phyloP scores from a whole-genome alignment of 2,888 invertebrate species.

The Lepidochitona cinerea region DNA sequence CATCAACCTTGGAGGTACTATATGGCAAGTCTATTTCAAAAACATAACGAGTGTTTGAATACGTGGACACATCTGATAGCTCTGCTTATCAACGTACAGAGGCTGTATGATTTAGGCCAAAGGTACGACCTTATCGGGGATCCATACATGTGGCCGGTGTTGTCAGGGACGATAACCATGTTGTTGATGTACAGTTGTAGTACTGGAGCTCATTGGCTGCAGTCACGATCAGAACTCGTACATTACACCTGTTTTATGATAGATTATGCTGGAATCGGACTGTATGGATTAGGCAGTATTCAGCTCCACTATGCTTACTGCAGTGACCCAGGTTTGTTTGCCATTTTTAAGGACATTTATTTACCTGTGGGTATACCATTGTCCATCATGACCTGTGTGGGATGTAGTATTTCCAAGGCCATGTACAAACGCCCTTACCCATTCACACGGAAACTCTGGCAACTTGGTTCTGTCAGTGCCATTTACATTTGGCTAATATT shows the following conservation, averaged over 20 bases:
- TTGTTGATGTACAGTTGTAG: constrained; percentile 61
- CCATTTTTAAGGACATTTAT: constrained; percentile 44
- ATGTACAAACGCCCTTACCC: constrained; percentile 66
- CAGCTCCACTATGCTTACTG: constrained; percentile 67
- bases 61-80: constrained; percentile 68
- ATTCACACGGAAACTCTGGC: constrained; percentile 64
- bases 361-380: constrained; percentile 59
- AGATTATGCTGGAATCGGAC: constrained; percentile 69
- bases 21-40: constrained; percentile 56
- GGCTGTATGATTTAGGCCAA: constrained; percentile 42
- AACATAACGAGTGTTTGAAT: constrained; percentile 69
- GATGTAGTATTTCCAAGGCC: constrained; percentile 63
- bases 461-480: constrained; percentile 59
- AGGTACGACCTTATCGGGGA: constrained; percentile 60
- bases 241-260: constrained; percentile 69
- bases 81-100: constrained; percentile 40
- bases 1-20: constrained; percentile 67
- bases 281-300: constrained; percentile 68
- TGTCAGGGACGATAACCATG: constrained; percentile 60
- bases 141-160: constrained; percentile 65
- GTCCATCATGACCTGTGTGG: constrained; percentile 55
- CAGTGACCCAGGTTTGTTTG: constrained; percentile 51
- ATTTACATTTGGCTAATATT: constrained; percentile 66
- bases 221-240: constrained; percentile 63
- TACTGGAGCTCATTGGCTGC: constrained; percentile 63